These are phyloP conservation scores for Phaethornis superciliosus DNA, from an alignment of 2,113 vertebrate species.

Conservation along the genomic window DNA sequence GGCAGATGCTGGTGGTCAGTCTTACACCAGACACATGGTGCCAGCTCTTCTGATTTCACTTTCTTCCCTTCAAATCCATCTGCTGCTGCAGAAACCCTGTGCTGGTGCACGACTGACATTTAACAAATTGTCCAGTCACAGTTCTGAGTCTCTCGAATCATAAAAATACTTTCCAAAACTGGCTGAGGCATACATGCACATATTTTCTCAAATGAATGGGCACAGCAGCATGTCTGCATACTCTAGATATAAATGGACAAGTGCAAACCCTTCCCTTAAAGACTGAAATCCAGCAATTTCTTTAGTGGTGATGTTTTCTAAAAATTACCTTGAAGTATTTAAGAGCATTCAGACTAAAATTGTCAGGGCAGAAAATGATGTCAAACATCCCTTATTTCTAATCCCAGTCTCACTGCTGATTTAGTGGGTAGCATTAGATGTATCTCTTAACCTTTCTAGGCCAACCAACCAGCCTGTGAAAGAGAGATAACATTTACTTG, in stretches of 20 bases:
- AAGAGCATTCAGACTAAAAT: background rate
- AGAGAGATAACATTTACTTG: background rate
- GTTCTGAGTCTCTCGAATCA: background rate
- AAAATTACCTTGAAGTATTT: background rate
- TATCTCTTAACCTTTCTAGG: background rate
- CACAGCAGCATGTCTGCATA: background rate
- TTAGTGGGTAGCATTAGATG: background rate
- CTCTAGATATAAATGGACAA: background rate
- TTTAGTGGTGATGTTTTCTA: background rate
- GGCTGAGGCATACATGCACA: background rate
- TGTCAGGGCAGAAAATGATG: background rate
- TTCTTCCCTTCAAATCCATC: background rate
- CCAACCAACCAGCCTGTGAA: background rate
- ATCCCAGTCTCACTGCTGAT: background rate
- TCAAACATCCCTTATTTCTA: background rate
- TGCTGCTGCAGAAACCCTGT: background rate
- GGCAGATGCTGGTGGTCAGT: background rate
- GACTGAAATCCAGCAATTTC: background rate
- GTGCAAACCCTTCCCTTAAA: background rate
- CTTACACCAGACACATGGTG: background rate
- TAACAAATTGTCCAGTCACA: background rate
- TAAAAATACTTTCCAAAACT: background rate
- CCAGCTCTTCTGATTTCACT: background rate
- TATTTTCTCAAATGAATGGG: background rate
- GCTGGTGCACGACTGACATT: background rate